Conservation (phyloP, 2,797 vertebrate species). For the Mycteria americana region DNA sequence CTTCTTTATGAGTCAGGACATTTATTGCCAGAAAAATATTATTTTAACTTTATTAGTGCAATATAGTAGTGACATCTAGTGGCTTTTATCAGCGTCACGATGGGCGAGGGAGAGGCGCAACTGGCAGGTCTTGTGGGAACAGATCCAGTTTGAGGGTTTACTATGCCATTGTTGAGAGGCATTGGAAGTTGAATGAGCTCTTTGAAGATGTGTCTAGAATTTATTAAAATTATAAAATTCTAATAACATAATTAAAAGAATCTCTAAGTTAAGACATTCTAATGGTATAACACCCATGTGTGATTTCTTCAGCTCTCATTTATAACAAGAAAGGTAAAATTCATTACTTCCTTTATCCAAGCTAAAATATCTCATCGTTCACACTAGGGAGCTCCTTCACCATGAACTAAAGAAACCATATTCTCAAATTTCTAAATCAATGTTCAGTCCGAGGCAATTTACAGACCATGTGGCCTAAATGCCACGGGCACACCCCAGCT, state of each 20-base stretch:
- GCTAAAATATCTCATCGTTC: neutral
- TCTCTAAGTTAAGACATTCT: neutral
- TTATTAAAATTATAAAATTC: neutral
- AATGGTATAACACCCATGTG: neutral
- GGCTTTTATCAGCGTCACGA: slow-evolving; percentile 24
- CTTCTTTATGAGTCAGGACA: slow-evolving; percentile 68
- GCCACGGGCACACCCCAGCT: neutral
- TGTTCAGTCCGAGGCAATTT: neutral
- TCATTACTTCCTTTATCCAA: neutral
- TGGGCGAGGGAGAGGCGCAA: neutral
- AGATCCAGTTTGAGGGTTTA: neutral
- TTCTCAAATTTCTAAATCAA: neutral
- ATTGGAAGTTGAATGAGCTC: neutral
- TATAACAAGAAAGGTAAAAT: neutral
- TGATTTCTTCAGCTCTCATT: neutral
- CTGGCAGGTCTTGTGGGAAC: neutral
- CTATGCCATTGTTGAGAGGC: neutral
- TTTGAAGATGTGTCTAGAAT: neutral
- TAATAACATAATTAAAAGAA: neutral
- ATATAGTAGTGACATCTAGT: slow-evolving; percentile 65
- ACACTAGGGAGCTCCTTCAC: neutral
- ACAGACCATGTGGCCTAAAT: neutral
- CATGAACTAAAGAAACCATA: neutral
- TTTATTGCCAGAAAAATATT: slow-evolving; percentile 70
- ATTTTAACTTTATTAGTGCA: slow-evolving; percentile 46